Base-by-base conservation (phyloP, 2,113 vertebrate genomes). In the Myiozetetes cayanensis region DNA sequence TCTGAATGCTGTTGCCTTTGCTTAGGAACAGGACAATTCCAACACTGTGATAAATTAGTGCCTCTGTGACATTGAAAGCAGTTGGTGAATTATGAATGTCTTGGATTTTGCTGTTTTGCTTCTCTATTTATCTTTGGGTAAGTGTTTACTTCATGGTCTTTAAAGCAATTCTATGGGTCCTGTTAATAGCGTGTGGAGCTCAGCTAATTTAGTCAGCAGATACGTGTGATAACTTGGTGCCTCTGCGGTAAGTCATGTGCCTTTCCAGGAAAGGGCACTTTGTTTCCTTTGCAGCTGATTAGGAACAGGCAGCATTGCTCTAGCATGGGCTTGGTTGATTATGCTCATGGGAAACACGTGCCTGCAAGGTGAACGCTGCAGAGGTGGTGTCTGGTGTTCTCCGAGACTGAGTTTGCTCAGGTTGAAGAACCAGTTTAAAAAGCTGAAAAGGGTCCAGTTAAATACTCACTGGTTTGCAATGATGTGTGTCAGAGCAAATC, bases 341-440 rank as follows among this genome's bases (percentile, higher is more conserved):
- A 8, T 0, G 1, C 56, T 55, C 2, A 0, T n/a, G 59, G 73
- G 37, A 76, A 44, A 63, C 47, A 12, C 0, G 6, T 50, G 65
- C 11, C 66, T 82, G 50, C 59, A 66, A 37, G 88, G 73, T n/a
- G 63, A 73, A 6, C 2, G 16, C 73, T 52, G 52, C 28, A 12
- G 71, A 80, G 59, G 50, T 27, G 2, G n/a, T 9, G 55, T 9
- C 49, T 13, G 4, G 22, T 20, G 47, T 3, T 63, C 21, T 5
- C 28, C 0, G 12, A 17, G 72, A 3, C 46, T 22, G 62, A 44
- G 6, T 16, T 31, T 18, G 17, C 24, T 76, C 53, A 33, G 20
- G 52, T 44, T 58, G 74, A 33, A 50, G 65, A 94, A 33, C 28
- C 47, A 22, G 5, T 13, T 2, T 39, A 43, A 37, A 35, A 43